A percentile compares a stretch with the other conserved stretches of the same genome.
phyloP scores from a whole-genome alignment of 2,888 invertebrate species.

The Scaptodrosophila latifasciaeformis region DNA sequence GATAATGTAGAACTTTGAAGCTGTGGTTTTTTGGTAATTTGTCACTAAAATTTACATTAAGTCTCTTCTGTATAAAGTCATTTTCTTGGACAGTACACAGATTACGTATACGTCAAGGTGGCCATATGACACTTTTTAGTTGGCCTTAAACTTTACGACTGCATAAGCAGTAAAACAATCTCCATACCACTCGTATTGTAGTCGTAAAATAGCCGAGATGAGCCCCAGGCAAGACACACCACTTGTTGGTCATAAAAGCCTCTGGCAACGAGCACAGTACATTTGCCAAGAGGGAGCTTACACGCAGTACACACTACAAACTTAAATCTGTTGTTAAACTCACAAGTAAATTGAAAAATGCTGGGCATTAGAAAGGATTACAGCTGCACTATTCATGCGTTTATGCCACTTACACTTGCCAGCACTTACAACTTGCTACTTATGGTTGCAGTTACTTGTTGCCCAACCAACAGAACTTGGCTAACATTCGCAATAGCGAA shows the following conservation, averaged over 20 bases:
- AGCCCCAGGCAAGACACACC: neutral
- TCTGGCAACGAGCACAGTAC: neutral
- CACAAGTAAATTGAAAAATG: constrained; percentile 24
- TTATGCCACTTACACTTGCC: too few relatives aligned
- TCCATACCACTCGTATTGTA: too few relatives aligned
- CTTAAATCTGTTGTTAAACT: constrained; percentile 12
- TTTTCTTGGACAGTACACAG: too few relatives aligned
- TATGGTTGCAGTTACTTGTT: neutral
- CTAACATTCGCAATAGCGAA: neutral
- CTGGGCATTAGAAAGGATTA: neutral
- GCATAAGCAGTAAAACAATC: constrained; percentile 13
- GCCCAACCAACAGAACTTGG: neutral
- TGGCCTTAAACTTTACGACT: constrained; percentile 32
- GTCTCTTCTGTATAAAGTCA: too few relatives aligned
- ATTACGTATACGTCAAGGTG: too few relatives aligned
- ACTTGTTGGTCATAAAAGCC: neutral
- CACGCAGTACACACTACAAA: neutral
- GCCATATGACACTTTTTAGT: constrained; percentile 3
- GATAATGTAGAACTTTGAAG: too few relatives aligned
- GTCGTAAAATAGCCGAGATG: too few relatives aligned
- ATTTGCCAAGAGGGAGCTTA: constrained; percentile 8
- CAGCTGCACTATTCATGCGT: too few relatives aligned
- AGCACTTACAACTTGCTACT: too few relatives aligned
- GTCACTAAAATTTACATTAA: too few relatives aligned
- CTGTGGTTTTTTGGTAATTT: too few relatives aligned